phyloP scores from a whole-genome alignment of 2,888 invertebrate species.

The Orchesellides sinensis region DNA sequence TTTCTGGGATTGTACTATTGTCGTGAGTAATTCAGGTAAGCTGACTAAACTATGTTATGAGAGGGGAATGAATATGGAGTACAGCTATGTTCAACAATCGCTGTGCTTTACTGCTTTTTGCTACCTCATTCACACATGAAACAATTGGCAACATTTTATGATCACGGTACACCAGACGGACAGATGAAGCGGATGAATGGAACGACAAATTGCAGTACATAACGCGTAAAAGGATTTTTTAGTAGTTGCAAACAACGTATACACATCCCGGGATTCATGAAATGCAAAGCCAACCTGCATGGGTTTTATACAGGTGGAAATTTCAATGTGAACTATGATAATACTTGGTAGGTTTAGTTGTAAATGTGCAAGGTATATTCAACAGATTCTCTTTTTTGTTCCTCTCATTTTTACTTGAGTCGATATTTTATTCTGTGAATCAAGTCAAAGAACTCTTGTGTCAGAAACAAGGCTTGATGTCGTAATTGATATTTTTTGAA shows the following conservation, averaged over 20 bases:
- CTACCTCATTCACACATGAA: conserved; percentile 63
- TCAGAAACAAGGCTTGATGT: conserved; percentile 28
- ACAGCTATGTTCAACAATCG: conserved; percentile 58
- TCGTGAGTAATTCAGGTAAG: too few relatives aligned
- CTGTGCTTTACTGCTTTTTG: conserved; percentile 42
- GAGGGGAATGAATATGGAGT: too few relatives aligned
- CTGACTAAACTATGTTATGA: too few relatives aligned
- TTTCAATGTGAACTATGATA: conserved; percentile 47
- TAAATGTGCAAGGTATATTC: too few relatives aligned
- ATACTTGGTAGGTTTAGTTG: conserved; percentile 25
- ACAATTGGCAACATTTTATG: conserved; percentile 50
- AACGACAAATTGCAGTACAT: conserved; percentile 62
- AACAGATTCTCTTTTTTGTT: background rate
- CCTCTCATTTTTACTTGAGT: conserved; percentile 8
- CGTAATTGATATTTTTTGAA: conserved; percentile 23
- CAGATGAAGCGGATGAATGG: conserved; percentile 66
- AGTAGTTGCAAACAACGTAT: conserved; percentile 26
- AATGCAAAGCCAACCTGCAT: too few relatives aligned
- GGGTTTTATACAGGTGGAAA: conserved; percentile 12
- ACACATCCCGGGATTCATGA: background rate
- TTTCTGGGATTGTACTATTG: background rate
- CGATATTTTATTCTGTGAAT: conserved; percentile 29
- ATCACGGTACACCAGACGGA: conserved; percentile 63
- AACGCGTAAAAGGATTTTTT: conserved; percentile 58
- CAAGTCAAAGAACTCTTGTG: conserved; percentile 52